Percentiles rank a stretch among this genome's conserved stretches.
These are phyloP conservation scores for Gymnobelideus leadbeateri DNA, from an alignment of 2,113 vertebrate species.

Conservation along the genomic window DNA sequence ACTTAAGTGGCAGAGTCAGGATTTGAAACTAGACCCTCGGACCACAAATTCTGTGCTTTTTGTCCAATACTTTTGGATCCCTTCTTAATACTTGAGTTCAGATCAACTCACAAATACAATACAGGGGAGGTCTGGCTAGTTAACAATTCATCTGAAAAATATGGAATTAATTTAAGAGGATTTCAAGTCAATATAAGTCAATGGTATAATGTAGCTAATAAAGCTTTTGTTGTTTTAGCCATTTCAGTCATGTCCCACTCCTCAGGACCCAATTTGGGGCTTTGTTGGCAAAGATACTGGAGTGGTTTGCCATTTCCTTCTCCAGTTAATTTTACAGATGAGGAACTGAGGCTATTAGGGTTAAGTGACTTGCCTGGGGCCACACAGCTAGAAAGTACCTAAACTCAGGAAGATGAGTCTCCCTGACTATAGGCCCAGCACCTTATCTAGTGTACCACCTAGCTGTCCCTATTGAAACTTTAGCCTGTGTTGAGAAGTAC, in stretches of 20 bases:
- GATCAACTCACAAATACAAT: not conserved
- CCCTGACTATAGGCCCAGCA: too few relatives aligned
- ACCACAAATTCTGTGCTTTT: not conserved
- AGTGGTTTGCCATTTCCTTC: not conserved
- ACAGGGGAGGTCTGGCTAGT: not conserved
- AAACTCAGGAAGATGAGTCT: too few relatives aligned
- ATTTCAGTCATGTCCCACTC: not conserved
- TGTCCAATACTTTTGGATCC: not conserved
- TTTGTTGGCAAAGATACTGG: not conserved
- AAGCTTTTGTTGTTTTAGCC: not conserved
- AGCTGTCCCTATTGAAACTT: not conserved
- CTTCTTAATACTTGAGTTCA: not conserved
- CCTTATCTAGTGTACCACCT: not conserved
- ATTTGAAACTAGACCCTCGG: not conserved
- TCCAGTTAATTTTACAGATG: not conserved
- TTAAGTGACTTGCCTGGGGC: too few relatives aligned
- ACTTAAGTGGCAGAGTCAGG: not conserved
- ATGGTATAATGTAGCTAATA: not conserved
- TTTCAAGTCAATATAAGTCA: not conserved
- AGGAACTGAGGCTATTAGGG: too few relatives aligned
- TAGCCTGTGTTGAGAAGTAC: not conserved
- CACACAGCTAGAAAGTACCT: too few relatives aligned
- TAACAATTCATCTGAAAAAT: not conserved
- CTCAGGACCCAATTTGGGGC: not conserved
- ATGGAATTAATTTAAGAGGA: not conserved